Evolutionary conservation across 2,888 invertebrate genomes (phyloP).

Genomic region (Meiosimyza platycephala): DNA sequence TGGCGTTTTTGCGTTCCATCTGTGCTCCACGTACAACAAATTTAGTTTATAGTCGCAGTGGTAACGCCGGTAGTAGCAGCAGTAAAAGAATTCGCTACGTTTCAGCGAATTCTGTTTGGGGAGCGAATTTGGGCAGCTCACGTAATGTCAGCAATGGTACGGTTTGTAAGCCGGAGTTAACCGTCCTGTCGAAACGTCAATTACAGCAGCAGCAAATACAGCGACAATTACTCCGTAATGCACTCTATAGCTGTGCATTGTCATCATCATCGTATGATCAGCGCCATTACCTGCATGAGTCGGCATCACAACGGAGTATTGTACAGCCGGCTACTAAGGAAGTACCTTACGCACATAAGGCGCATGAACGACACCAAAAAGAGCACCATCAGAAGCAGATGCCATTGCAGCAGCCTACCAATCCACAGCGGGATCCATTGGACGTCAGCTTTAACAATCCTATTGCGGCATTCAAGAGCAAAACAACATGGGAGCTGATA

Average conservation of each 20-base stretch:
- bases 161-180: constrained; percentile 21
- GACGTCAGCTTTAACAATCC: constrained; percentile 90
- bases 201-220: constrained; percentile 36
- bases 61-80: constrained; percentile 39
- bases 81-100: constrained; percentile 36
- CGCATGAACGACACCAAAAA: constrained; percentile 14
- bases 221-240: constrained; percentile 30
- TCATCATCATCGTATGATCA: constrained; percentile 15
- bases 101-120: constrained; percentile 36
- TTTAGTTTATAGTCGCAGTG: constrained; percentile 57
- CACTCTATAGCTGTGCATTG: constrained; percentile 24
- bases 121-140: constrained; percentile 34
- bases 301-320: constrained; percentile 35
- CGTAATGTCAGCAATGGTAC: constrained; percentile 34
- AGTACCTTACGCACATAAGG: constrained; percentile 39
- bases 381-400: constrained; percentile 34
- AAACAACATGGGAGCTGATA: constrained; percentile 91
- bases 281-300: constrained; percentile 47
- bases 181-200: constrained; percentile 21
- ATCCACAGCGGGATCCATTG: constrained; percentile 73
- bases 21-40: constrained; percentile 62
- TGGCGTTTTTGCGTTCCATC: constrained; percentile 67
- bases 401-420: constrained; percentile 48
- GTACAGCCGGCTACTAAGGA: constrained; percentile 37
- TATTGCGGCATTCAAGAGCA: constrained; percentile 93